These are phyloP conservation scores for Agonopterix heracliana DNA, from an alignment of 2,888 invertebrate species.

Conservation along the genomic window DNA sequence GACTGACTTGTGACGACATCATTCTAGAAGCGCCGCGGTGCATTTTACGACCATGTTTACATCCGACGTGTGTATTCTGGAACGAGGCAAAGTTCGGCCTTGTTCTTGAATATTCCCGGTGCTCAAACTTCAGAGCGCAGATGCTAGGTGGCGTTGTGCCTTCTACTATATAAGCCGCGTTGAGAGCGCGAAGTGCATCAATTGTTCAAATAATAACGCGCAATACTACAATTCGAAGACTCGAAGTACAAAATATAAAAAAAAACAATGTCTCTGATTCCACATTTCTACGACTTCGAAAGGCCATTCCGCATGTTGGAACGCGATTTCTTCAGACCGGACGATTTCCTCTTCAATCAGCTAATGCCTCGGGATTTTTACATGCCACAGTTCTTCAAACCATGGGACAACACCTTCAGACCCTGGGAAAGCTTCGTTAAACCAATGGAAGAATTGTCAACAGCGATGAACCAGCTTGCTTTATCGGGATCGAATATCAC, in stretches of 20 bases:
- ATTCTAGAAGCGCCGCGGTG: constrained; percentile 10
- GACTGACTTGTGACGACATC: neutral
- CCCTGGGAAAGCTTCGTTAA: constrained; percentile 33
- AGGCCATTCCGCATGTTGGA: constrained; percentile 54
- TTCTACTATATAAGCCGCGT: constrained; percentile 28
- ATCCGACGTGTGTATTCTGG: constrained; percentile 14
- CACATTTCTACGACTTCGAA: constrained; percentile 44
- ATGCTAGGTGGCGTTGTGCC: constrained; percentile 33
- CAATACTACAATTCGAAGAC: constrained; percentile 5
- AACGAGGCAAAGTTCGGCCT: constrained; percentile 2
- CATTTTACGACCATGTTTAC: neutral
- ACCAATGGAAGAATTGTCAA: constrained; percentile 47
- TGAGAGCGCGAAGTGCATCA: constrained; percentile 8
- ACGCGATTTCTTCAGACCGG: constrained; percentile 39
- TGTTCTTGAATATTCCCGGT: constrained; percentile 21
- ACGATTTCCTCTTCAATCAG: constrained; percentile 27
- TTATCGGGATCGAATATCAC: constrained; percentile 57
- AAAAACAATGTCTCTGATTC: constrained; percentile 51
- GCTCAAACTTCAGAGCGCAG: constrained; percentile 16
- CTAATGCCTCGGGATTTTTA: constrained; percentile 25
- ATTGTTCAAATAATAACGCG: constrained; percentile 11
- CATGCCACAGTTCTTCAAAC: constrained; percentile 23
- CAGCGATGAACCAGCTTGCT: constrained; percentile 51
- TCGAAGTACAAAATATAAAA: constrained; percentile 10
- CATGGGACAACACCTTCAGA: constrained; percentile 29